phyloP scores from a whole-genome alignment of 2,888 invertebrate genomes.

The Rhodophaea formosa region DNA sequence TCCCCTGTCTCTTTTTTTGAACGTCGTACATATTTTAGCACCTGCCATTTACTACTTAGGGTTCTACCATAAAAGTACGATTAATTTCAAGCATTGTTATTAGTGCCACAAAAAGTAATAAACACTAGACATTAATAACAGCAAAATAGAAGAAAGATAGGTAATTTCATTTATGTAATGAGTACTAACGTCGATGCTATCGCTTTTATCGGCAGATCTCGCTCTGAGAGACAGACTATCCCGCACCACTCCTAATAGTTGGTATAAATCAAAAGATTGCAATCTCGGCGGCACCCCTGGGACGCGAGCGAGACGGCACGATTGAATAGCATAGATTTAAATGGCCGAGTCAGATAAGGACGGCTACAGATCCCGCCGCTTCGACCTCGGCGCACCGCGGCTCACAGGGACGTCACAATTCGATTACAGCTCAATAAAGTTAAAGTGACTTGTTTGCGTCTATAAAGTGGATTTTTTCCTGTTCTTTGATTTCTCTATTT shows the following conservation, averaged over 20 bases:
- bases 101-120: slow-evolving; percentile 19
- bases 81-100: slow-evolving; percentile 14
- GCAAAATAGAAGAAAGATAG: slow-evolving; percentile 39
- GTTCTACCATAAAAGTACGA: too few species aligned
- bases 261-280: slow-evolving; percentile 82
- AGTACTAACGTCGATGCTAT: slow-evolving; percentile 72
- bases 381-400: slow-evolving; percentile 55
- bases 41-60: too few species aligned
- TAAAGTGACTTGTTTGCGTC: slow-evolving; percentile 81
- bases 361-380: slow-evolving; percentile 69
- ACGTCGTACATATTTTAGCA: too few species aligned
- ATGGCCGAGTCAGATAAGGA: slow-evolving; percentile 79
- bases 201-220: slow-evolving; percentile 70
- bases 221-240: slow-evolving; percentile 72
- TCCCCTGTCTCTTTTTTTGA: too few species aligned
- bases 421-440: slow-evolving; percentile 82
- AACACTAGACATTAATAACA: slow-evolving; percentile 6
- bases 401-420: slow-evolving; percentile 79
- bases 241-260: slow-evolving; percentile 79
- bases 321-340: slow-evolving; percentile 82
- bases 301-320: slow-evolving; percentile 79
- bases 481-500: slow-evolving; percentile 67
- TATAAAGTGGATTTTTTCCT: slow-evolving; percentile 79
- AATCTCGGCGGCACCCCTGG: slow-evolving; percentile 80
- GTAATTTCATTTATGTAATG: slow-evolving; percentile 73